phyloP scores from a whole-genome alignment of 1,140 invertebrate genomes.

The Monomorium pharaonis region DNA sequence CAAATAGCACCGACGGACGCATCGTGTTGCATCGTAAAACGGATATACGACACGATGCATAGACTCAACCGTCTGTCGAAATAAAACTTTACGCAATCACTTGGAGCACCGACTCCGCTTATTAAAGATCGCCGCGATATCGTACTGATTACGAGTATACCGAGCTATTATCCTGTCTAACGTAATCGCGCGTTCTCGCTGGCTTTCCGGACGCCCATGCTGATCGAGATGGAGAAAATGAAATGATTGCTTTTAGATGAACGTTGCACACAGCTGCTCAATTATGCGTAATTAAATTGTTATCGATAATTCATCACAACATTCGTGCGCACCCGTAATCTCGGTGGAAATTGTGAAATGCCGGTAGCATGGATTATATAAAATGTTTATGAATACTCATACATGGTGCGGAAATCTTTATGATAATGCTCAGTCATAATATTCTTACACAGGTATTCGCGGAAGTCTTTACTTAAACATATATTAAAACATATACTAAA shows the following conservation, averaged over 20 bases:
- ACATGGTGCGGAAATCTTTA: not conserved
- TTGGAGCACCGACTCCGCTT: slow-evolving; percentile 25
- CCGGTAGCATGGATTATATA: not conserved
- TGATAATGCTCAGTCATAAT: not conserved
- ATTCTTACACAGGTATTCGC: not conserved
- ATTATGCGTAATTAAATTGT: slow-evolving; percentile 41
- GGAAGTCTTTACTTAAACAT: not conserved
- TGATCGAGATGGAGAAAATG: not conserved
- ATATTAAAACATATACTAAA: not conserved
- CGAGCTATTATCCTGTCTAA: slow-evolving; percentile 46
- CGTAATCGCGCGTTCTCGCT: slow-evolving; percentile 24
- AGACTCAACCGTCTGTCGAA: slow-evolving; percentile 32
- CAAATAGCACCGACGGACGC: not conserved
- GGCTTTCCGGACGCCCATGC: not conserved
- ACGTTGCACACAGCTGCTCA: not conserved
- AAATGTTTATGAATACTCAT: not conserved
- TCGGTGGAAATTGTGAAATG: not conserved
- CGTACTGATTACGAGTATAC: slow-evolving; percentile 41
- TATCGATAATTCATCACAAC: not conserved
- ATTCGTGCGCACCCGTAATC: not conserved
- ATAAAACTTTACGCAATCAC: slow-evolving; percentile 38
- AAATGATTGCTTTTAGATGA: slow-evolving; percentile 9
- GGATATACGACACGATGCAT: slow-evolving; percentile 13
- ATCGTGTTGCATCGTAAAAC: slow-evolving; percentile 4
- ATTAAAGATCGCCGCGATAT: slow-evolving; percentile 58